These are phyloP conservation scores for Cephus pygmeus DNA, from an alignment of 2,888 invertebrate genomes.

Conservation along the genomic window DNA sequence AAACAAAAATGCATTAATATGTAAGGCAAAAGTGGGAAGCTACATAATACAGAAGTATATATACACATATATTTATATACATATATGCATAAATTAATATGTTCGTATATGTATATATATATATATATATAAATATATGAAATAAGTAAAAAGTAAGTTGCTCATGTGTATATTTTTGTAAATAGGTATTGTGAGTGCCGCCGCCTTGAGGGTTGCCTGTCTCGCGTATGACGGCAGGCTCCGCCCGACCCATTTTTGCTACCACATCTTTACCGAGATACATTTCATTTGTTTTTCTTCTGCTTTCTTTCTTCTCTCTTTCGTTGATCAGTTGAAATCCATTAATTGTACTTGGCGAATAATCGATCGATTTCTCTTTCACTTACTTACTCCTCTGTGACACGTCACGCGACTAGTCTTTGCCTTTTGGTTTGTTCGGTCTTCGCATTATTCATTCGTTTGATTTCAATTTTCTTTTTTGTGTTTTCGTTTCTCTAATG, in stretches of 20 bases:
- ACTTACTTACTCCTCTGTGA: too few relatives aligned
- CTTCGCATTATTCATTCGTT: too few relatives aligned
- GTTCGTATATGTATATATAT: neutral
- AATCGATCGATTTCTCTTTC: too few relatives aligned
- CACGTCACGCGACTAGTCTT: too few relatives aligned
- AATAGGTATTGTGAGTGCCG: constrained; percentile 61
- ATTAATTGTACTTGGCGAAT: too few relatives aligned
- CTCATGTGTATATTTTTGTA: constrained; percentile 66
- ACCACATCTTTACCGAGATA: constrained; percentile 57
- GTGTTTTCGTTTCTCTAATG: too few relatives aligned
- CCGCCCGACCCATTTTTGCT: constrained; percentile 58
- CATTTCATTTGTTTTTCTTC: constrained; percentile 8
- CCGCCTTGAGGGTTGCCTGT: constrained; percentile 56
- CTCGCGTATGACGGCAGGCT: constrained; percentile 26
- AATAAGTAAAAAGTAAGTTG: constrained; percentile 58
- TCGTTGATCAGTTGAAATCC: neutral
- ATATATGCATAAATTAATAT: constrained; percentile 33
- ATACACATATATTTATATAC: constrained; percentile 9
- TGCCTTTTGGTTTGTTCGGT: too few relatives aligned
- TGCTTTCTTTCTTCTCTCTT: neutral
- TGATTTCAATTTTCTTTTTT: too few relatives aligned
- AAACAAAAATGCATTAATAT: constrained; percentile 6
- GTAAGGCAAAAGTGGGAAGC: constrained; percentile 5
- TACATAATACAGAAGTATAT: constrained; percentile 19
- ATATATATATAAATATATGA: constrained; percentile 28